Percentiles rank a stretch among this genome's conserved stretches.
Evolutionary conservation across 2,888 invertebrate genomes (phyloP).

Genomic region (Troglohyphantes excavatus): DNA sequence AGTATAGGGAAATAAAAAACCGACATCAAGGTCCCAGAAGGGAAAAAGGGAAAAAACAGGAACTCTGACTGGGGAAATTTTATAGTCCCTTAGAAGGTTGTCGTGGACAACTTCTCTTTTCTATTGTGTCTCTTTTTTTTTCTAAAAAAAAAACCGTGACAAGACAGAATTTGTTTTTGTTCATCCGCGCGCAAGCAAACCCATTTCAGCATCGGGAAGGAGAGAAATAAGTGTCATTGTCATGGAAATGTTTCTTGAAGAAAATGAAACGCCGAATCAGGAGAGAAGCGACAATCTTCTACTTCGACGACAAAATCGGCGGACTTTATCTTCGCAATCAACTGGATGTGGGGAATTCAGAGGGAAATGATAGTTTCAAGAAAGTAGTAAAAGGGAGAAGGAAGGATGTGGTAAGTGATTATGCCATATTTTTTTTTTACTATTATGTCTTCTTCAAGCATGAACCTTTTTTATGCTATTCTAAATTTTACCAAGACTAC

Average conservation of each 20-base stretch:
- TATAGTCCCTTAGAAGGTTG: background rate
- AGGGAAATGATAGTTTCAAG: background rate
- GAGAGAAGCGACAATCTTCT: background rate
- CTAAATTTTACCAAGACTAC: too few species aligned
- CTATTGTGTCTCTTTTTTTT: constrained; percentile 26
- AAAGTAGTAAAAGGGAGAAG: too few species aligned
- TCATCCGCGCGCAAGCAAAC: background rate
- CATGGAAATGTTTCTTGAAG: constrained; percentile 46
- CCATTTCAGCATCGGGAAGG: constrained; percentile 11
- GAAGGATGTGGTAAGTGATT: too few species aligned
- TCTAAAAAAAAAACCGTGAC: constrained; percentile 11
- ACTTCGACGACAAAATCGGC: background rate
- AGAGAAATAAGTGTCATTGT: constrained; percentile 54
- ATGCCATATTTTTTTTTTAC: too few species aligned
- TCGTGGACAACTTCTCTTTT: constrained; percentile 36
- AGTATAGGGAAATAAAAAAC: constrained; percentile 4
- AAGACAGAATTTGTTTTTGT: constrained; percentile 7
- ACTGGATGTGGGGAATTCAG: background rate
- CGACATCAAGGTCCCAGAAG: background rate
- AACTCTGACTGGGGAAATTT: background rate
- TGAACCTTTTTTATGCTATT: too few species aligned
- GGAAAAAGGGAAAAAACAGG: constrained; percentile 15
- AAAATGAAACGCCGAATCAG: constrained; percentile 2
- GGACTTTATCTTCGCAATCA: background rate
- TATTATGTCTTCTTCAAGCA: too few species aligned